Conservation (phyloP, 2,888 invertebrate genomes). For the Nemapogon koenigi region DNA sequence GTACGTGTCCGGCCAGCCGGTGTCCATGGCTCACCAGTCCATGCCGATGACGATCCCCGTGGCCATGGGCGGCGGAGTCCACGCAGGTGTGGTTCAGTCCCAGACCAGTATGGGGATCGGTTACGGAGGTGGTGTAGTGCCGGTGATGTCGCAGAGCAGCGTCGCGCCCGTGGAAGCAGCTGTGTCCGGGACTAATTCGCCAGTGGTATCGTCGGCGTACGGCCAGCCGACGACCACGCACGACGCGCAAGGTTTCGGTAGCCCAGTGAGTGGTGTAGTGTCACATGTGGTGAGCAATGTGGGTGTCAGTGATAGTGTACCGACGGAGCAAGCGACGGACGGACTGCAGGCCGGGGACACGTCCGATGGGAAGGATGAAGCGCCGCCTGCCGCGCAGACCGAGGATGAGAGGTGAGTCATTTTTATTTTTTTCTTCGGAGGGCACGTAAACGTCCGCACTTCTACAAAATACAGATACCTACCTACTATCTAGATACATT, state of each 20-base stretch:
- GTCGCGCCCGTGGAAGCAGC: conserved; percentile 50
- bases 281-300: conserved; percentile 56
- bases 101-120: conserved; percentile 55
- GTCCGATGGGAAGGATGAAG: conserved; percentile 53
- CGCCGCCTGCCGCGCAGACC: conserved; percentile 33
- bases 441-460: too few relatives aligned
- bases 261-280: conserved; percentile 58
- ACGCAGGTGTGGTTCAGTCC: conserved; percentile 54
- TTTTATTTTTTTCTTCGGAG: too few relatives aligned
- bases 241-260: conserved; percentile 57
- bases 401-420: conserved; percentile 59
- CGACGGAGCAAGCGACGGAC: conserved; percentile 39
- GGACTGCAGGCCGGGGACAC: conserved; percentile 40
- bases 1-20: conserved; percentile 21
- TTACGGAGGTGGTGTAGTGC: conserved; percentile 50
- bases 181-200: conserved; percentile 59
- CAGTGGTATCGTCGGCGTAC: conserved; percentile 52
- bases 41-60: conserved; percentile 62
- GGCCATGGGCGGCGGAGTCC: conserved; percentile 46
- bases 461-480: too few relatives aligned
- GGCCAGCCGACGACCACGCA: conserved; percentile 42
- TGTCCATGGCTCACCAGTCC: conserved; percentile 53
- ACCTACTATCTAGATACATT: too few relatives aligned
- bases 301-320: conserved; percentile 55
- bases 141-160: conserved; percentile 59